phyloP scores from a whole-genome alignment of 2,113 vertebrate genomes.

The Bubo blakistoni region DNA sequence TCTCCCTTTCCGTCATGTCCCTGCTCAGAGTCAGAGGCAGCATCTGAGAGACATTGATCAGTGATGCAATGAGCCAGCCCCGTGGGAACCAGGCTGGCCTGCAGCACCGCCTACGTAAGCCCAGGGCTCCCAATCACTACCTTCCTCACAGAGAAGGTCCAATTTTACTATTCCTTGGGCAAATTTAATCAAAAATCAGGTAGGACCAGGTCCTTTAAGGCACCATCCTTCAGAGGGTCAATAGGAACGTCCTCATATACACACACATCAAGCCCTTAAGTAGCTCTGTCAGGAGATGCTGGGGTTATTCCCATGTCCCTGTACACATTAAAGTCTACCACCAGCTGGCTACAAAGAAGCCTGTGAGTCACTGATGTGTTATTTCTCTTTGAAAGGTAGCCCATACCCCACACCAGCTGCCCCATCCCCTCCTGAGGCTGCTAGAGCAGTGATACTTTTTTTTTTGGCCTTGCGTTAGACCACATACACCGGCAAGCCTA shows the following conservation, averaged over 20 bases:
- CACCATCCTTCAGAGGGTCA: neutral
- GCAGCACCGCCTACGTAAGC: neutral
- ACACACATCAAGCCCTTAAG: neutral
- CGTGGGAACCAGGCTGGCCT: conserved; percentile 1
- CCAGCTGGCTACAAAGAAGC: neutral
- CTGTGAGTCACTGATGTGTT: neutral
- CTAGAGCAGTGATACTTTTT: neutral
- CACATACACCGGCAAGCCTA: neutral
- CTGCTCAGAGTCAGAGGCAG: conserved; percentile 61
- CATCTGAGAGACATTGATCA: conserved; percentile 65
- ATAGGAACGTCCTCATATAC: neutral
- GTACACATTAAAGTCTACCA: neutral
- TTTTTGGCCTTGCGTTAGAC: neutral
- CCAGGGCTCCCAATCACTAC: neutral
- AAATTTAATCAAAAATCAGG: conserved; percentile 57
- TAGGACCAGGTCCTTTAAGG: neutral
- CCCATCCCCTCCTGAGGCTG: neutral
- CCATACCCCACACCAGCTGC: neutral
- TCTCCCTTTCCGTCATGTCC: conserved; percentile 55
- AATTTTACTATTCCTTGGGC: neutral
- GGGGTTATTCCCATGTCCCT: neutral
- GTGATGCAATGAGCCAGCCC: conserved; percentile 57
- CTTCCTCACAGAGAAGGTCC: conserved; percentile 5
- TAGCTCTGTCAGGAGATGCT: neutral
- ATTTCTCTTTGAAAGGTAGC: conserved; percentile 6